Base-by-base conservation (phyloP, 2,797 vertebrate genomes). In the Hypotaenidia philippensis region DNA sequence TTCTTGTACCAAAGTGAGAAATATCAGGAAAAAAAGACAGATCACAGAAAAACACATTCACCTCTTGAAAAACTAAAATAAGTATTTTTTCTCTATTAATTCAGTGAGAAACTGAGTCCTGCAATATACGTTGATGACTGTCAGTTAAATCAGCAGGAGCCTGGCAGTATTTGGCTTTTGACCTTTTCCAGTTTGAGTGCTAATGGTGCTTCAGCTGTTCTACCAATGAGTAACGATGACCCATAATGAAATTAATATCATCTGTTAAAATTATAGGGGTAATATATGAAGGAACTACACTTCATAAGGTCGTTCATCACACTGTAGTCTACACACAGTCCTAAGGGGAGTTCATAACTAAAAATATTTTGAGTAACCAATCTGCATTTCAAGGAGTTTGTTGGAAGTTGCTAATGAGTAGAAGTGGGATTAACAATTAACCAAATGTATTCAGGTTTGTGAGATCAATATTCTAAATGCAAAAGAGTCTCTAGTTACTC, bases 351-450 rank as follows among this genome's bases (percentile, higher is more conserved):
- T 49, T 20, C 19, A 9, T 34, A 89, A 83, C 17, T 68, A 61
- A 76, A 76, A 74, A 36, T 19, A 92, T 50, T 90, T 80, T 13
- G 15, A 92, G 25, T 26, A 87, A 70, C n/a, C 10, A 75, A 78
- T 22, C 25, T 13, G 2, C 31, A 85, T 55, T 87, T 83, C 40
- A 74, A 68, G 55, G 44, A 90, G 17, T 14, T 75, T 59, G 25
- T 32, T 78, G 31, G n/a, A 91, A 92, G 61, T 36, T 13, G 10
- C 36, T 55, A 61, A 68, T 14, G 18, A 92, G 36, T 13, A 77
- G 32, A 84, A 83, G 20, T 3, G 5, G 11, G 10, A 19, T 77
- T 94, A 96, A 93, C 31, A 90, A 94, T 82, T 87, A 84, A 82
- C 53, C 32, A 87, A 50, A 23, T 9, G 11, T 32, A 87, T 38